Percentiles rank a stretch among this genome's conserved stretches.
Evolutionary conservation across 1,140 invertebrate species (phyloP).

Genomic region (Elymnias hypermnestra): DNA sequence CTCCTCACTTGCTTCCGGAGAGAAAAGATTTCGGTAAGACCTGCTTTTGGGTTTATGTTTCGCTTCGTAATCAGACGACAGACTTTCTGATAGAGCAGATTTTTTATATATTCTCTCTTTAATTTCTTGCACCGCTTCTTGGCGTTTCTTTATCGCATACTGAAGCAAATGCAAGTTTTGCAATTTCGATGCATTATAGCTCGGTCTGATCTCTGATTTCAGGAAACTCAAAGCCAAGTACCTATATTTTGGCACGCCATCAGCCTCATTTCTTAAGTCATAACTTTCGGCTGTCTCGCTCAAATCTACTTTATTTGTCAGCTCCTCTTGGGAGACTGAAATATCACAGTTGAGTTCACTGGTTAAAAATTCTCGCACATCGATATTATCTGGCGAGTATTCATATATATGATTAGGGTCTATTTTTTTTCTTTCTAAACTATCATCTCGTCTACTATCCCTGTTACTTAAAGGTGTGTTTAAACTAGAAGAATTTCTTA

Average conservation of each 20-base stretch:
- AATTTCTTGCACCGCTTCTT: constrained; percentile 67
- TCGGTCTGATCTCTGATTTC: constrained; percentile 80
- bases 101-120: constrained; percentile 70
- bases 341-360: constrained; percentile 57
- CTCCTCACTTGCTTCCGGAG: constrained; percentile 37
- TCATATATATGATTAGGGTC: constrained; percentile 64
- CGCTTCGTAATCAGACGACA: constrained; percentile 29
- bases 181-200: constrained; percentile 86
- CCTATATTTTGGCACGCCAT: constrained; percentile 54
- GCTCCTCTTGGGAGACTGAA: constrained; percentile 53
- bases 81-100: constrained; percentile 52
- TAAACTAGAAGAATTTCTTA: constrained; percentile 48
- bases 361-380: constrained; percentile 57
- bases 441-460: constrained; percentile 32
- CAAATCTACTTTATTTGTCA: constrained; percentile 63
- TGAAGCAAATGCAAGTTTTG: constrained; percentile 68
- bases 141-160: constrained; percentile 69
- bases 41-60: constrained; percentile 44
- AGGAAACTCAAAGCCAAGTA: constrained; percentile 67
- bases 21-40: constrained; percentile 57
- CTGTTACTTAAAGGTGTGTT: constrained; percentile 41
- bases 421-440: constrained; percentile 32
- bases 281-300: constrained; percentile 72
- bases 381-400: constrained; percentile 65
- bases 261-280: constrained; percentile 56